Conservation (phyloP, 2,888 invertebrate genomes). For the Apamea sordens region DNA sequence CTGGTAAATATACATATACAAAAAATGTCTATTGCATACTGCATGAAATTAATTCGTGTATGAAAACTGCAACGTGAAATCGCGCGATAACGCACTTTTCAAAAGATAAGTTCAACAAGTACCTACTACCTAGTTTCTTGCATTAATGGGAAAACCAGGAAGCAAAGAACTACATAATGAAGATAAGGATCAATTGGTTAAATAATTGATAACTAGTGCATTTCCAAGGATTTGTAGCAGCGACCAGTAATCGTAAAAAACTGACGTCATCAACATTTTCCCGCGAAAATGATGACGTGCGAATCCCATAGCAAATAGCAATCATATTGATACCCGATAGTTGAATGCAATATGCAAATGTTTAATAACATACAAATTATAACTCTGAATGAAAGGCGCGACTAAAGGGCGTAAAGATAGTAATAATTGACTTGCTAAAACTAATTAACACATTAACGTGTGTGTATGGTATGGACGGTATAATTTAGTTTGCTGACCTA, state of each 20-base stretch:
- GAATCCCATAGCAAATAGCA: neutral
- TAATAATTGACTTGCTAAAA: constrained; percentile 26
- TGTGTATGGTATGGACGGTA: constrained; percentile 1
- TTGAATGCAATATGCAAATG: neutral
- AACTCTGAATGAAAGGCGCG: constrained; percentile 23
- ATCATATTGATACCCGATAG: neutral
- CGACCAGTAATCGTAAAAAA: neutral
- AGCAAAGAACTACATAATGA: neutral
- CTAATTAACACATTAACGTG: constrained; percentile 19
- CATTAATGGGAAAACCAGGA: neutral
- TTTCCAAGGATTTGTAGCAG: neutral
- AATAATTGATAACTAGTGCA: neutral
- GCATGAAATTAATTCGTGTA: constrained; percentile 48
- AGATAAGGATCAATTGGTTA: neutral
- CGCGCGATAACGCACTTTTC: constrained; percentile 21
- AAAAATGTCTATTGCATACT: neutral
- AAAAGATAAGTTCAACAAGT: constrained; percentile 29
- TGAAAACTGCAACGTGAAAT: constrained; percentile 32
- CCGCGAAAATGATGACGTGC: constrained; percentile 18
- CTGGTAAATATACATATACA: neutral
- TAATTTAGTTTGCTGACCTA: constrained; percentile 42
- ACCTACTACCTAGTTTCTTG: constrained; percentile 2
- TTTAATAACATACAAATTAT: neutral
- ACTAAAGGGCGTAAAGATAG: constrained; percentile 1
- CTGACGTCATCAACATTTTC: neutral